Evolutionary conservation across 2,797 vertebrate species (phyloP).

Genomic region (Falco rusticolus): DNA sequence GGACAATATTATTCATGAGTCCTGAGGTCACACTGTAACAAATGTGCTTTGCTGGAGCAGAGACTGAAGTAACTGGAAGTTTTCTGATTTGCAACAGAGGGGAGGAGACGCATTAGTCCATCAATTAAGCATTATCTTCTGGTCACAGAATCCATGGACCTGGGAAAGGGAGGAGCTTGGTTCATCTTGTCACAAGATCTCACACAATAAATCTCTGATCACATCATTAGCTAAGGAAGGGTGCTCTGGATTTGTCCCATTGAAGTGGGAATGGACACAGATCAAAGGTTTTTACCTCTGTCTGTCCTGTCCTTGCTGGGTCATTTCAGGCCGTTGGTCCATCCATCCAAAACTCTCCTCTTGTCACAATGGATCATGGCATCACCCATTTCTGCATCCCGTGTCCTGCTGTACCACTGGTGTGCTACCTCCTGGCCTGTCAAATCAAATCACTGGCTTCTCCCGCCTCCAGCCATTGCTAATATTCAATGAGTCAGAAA

Average conservation of each 20-base stretch:
- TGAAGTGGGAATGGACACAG: neutral
- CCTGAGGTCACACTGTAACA: no score
- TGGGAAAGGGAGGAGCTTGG: neutral
- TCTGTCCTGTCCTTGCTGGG: neutral
- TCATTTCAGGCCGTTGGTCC: neutral
- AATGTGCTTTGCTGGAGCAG: neutral
- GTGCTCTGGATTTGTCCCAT: neutral
- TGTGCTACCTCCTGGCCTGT: conserved; percentile 40
- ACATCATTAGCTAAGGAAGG: neutral
- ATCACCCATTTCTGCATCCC: neutral
- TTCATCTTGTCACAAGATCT: neutral
- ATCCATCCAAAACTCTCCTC: neutral
- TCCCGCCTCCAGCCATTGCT: neutral
- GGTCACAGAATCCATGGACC: neutral
- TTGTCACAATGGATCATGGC: conserved; percentile 46
- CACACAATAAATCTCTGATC: neutral
- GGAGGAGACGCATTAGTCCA: neutral
- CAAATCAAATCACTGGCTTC: conserved; percentile 43
- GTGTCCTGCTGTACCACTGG: conserved; percentile 16
- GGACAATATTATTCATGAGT: neutral
- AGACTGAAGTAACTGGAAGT: neutral
- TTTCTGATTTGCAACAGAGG: neutral
- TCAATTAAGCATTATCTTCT: neutral
- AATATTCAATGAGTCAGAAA: conserved; percentile 49
- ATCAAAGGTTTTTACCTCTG: neutral